Evolutionary conservation across 1,140 invertebrate genomes (phyloP).

Genomic region (Pinna nobilis): DNA sequence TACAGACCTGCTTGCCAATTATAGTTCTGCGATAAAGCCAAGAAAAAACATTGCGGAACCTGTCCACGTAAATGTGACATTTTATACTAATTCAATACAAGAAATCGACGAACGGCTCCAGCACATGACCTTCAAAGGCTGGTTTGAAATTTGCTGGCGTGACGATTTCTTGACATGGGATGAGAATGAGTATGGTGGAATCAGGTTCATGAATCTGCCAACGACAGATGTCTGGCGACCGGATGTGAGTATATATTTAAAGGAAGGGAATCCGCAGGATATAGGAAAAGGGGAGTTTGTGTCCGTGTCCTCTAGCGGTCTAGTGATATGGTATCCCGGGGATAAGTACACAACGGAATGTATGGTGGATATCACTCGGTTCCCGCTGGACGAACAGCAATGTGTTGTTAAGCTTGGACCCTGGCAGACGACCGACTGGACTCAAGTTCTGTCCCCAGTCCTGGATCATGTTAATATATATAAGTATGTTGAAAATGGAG

Average conservation of each 20-base stretch:
- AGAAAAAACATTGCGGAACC: conserved; percentile 3
- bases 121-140: conserved; percentile 3
- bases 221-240: conserved; percentile 3
- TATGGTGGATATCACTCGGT: neutral
- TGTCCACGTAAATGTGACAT: conserved; percentile 1
- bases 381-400: conserved; percentile 13
- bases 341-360: conserved; percentile 3
- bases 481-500: conserved; percentile 7
- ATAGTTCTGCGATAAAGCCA: neutral
- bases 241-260: conserved; percentile 12
- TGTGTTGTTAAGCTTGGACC: conserved; percentile 3
- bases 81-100: neutral
- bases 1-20: neutral
- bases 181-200: neutral
- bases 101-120: conserved; percentile 19
- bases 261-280: neutral
- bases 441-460: neutral
- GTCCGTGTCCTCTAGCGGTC: neutral
- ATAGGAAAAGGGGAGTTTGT: neutral
- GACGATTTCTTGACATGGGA: conserved; percentile 17
- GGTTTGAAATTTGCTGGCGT: neutral
- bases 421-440: conserved; percentile 21
- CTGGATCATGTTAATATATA: neutral
- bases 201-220: conserved; percentile 4
- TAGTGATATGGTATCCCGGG: conserved; percentile 14